phyloP scores from a whole-genome alignment of 2,888 invertebrate genomes.

The Latheticus oryzae region DNA sequence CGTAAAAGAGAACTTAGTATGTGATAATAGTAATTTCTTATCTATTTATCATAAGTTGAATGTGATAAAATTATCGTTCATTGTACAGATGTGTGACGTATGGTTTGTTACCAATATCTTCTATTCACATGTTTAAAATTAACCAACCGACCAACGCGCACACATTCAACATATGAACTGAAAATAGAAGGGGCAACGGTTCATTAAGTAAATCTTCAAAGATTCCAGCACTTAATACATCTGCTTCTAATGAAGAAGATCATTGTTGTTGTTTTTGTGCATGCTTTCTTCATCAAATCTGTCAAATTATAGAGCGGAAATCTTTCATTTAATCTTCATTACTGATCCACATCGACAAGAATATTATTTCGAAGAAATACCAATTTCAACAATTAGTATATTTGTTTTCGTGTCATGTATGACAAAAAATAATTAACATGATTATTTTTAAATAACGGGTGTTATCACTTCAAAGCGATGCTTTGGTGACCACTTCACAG shows the following conservation, averaged over 20 bases:
- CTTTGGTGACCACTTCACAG: constrained; percentile 50
- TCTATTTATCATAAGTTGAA: not conserved
- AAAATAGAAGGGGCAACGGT: constrained; percentile 60
- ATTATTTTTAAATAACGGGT: constrained; percentile 12
- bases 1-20: no score
- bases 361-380: no score
- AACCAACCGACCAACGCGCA: constrained; percentile 55
- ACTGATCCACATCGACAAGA: constrained; percentile 2
- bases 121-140: constrained; percentile 59
- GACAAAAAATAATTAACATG: constrained; percentile 26
- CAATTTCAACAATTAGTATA: no score
- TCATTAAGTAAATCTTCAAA: constrained; percentile 60
- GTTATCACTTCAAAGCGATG: constrained; percentile 39
- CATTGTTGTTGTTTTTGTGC: constrained; percentile 35
- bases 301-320: constrained; percentile 12
- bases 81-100: constrained; percentile 43
- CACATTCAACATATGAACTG: constrained; percentile 53
- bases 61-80: constrained; percentile 31
- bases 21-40: no score
- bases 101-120: constrained; percentile 48
- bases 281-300: constrained; percentile 22
- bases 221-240: constrained; percentile 54
- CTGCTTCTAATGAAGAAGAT: constrained; percentile 52
- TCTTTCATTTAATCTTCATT: constrained; percentile 1
- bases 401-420: no score